phyloP scores from a whole-genome alignment of 2,888 invertebrate species.

The Mythimna loreyi region DNA sequence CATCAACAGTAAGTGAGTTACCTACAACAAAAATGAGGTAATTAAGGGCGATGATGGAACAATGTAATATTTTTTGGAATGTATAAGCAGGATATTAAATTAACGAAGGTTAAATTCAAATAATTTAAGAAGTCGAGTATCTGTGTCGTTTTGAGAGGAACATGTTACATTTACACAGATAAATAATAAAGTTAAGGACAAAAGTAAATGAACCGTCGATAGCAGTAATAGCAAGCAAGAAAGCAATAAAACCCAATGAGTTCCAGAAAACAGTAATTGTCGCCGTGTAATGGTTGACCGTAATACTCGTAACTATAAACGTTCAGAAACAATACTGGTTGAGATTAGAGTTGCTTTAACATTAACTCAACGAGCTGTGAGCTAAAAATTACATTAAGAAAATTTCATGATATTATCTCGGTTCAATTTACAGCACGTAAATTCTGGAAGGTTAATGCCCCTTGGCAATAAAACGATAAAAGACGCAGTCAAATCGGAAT shows the following conservation, averaged over 20 bases:
- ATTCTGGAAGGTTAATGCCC: slow-evolving; percentile 45
- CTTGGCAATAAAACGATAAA: slow-evolving; percentile 31
- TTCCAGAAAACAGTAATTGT: slow-evolving; percentile 55
- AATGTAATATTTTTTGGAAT: slow-evolving; percentile 18
- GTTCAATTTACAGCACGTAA: slow-evolving; percentile 31
- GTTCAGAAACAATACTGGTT: slow-evolving; percentile 45
- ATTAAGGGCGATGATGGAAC: slow-evolving; percentile 20
- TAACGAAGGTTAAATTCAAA: slow-evolving; percentile 18
- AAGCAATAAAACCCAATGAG: slow-evolving; percentile 49
- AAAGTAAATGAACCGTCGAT: slow-evolving; percentile 23
- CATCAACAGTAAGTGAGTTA: slow-evolving; percentile 28
- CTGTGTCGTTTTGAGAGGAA: background rate
- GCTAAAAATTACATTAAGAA: slow-evolving; percentile 20
- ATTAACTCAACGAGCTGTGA: slow-evolving; percentile 22
- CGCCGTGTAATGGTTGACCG: slow-evolving; percentile 45
- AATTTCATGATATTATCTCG: slow-evolving; percentile 36
- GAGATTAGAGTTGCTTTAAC: slow-evolving; percentile 41
- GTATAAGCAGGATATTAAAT: slow-evolving; percentile 23
- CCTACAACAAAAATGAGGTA: slow-evolving; percentile 17
- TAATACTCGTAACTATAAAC: slow-evolving; percentile 51
- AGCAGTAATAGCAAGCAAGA: slow-evolving; percentile 34
- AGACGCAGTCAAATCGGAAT: slow-evolving; percentile 16
- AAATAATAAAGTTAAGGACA: background rate
- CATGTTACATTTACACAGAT: background rate
- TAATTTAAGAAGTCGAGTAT: background rate